Evolutionary conservation across 2,113 vertebrate species (phyloP).

Genomic region (Notothenia rossii): DNA sequence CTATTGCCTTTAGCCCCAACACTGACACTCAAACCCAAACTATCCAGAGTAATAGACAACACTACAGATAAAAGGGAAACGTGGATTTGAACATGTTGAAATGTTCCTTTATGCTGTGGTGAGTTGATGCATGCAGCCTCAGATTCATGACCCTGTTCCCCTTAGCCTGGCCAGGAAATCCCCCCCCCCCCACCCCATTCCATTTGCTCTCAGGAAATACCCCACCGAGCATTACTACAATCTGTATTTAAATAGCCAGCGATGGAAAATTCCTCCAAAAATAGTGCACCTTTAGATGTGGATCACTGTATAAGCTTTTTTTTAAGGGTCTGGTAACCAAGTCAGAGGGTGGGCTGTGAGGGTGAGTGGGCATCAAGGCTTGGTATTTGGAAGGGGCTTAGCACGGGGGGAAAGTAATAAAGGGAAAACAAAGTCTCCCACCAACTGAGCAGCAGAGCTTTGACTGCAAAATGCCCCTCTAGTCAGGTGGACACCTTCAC

Average conservation of each 20-base stretch:
- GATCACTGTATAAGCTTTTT: constrained; percentile 1
- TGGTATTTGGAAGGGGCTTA: constrained; percentile 35
- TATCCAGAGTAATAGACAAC: no score
- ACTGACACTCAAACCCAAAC: no score
- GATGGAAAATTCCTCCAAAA: constrained; percentile 55
- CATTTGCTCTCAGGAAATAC: constrained; percentile 15
- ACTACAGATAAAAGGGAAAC: no score
- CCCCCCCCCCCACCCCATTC: background rate
- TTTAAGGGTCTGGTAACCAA: constrained; percentile 33
- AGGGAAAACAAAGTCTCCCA: background rate
- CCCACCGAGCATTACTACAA: background rate
- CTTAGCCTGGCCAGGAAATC: background rate
- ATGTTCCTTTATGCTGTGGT: no score
- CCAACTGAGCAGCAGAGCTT: background rate
- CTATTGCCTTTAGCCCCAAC: no score
- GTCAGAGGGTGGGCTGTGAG: background rate
- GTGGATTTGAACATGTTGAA: no score
- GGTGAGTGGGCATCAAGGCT: background rate
- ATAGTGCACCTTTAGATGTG: constrained; percentile 38
- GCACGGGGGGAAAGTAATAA: background rate
- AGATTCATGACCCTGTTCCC: background rate
- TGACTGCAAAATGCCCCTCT: background rate
- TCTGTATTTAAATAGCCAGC: constrained; percentile 25
- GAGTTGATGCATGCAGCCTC: background rate
- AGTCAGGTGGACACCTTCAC: background rate